Percentiles rank a stretch among this genome's conserved stretches.
Conservation (phyloP, 2,888 invertebrate genomes). For the Eugnorisma glareosa region DNA sequence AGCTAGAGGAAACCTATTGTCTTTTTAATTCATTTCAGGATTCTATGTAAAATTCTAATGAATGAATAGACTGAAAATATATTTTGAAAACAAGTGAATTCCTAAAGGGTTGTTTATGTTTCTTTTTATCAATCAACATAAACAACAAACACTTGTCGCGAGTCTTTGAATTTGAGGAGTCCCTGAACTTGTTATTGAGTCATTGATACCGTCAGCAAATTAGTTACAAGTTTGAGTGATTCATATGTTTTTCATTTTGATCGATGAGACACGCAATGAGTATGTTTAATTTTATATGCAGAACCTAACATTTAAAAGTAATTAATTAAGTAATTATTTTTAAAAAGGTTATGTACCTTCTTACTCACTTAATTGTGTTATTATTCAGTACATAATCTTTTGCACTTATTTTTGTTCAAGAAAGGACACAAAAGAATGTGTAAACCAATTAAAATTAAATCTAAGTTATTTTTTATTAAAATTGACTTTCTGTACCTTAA, state of each 20-base stretch:
- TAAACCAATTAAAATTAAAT: too few relatives aligned
- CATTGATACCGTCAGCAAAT: conserved; percentile 34
- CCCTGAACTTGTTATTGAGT: conserved; percentile 46
- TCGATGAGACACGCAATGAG: conserved; percentile 6
- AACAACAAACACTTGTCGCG: neutral
- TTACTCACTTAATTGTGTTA: neutral
- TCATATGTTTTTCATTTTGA: neutral
- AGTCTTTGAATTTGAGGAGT: neutral
- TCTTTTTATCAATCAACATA: neutral
- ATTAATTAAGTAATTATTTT: neutral
- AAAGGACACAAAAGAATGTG: too few relatives aligned
- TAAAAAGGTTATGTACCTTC: neutral
- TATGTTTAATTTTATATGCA: neutral
- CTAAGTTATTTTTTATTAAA: neutral
- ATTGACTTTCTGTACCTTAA: neutral
- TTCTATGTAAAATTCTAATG: neutral
- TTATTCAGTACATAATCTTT: neutral
- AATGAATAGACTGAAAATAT: neutral
- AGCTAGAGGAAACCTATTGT: neutral
- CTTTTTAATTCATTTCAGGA: neutral
- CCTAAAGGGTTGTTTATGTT: neutral
- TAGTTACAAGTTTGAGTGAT: neutral
- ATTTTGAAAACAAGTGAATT: neutral
- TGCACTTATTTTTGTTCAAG: neutral
- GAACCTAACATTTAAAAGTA: neutral